These are phyloP conservation scores for Propsilocerus akamusi DNA, from an alignment of 1,140 invertebrate genomes.

Conservation along the genomic window DNA sequence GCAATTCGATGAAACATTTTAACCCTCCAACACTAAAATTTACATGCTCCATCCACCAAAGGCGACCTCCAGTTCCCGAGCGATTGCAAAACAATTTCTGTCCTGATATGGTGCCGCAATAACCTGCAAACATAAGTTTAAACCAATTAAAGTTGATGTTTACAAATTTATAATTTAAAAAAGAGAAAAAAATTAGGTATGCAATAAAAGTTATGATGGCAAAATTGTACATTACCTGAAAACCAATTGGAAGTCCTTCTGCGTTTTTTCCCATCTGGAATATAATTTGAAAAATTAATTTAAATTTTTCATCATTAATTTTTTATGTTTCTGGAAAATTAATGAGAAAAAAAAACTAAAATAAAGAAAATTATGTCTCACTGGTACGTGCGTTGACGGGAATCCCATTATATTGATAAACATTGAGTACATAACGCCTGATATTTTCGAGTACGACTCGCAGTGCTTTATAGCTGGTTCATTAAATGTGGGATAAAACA, in stretches of 20 bases:
- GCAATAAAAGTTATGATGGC: not conserved
- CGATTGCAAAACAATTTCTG: constrained; percentile 52
- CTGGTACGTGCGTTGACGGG: constrained; percentile 52
- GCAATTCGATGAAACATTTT: no score
- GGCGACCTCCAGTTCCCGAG: constrained; percentile 50
- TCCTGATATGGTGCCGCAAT: constrained; percentile 44
- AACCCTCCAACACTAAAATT: no score
- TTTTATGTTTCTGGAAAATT: not conserved
- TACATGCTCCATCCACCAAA: constrained; percentile 58
- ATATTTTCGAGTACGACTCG: constrained; percentile 32
- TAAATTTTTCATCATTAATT: not conserved
- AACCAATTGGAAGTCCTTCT: constrained; percentile 46
- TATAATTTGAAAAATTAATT: not conserved
- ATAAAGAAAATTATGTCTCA: no score
- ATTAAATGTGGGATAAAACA: constrained; percentile 57
- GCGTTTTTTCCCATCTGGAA: constrained; percentile 33
- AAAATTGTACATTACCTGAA: constrained; percentile 33
- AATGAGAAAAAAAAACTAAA: no score
- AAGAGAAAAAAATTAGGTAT: constrained; percentile 4
- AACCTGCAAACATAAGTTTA: constrained; percentile 28
- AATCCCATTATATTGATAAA: constrained; percentile 56
- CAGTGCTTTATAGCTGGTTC: constrained; percentile 40
- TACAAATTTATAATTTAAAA: no score
- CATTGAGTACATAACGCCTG: constrained; percentile 45
- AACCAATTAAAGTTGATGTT: no score